These are phyloP conservation scores for Acromyrmex charruanus DNA, from an alignment of 1,140 invertebrate genomes.

Conservation along the genomic window DNA sequence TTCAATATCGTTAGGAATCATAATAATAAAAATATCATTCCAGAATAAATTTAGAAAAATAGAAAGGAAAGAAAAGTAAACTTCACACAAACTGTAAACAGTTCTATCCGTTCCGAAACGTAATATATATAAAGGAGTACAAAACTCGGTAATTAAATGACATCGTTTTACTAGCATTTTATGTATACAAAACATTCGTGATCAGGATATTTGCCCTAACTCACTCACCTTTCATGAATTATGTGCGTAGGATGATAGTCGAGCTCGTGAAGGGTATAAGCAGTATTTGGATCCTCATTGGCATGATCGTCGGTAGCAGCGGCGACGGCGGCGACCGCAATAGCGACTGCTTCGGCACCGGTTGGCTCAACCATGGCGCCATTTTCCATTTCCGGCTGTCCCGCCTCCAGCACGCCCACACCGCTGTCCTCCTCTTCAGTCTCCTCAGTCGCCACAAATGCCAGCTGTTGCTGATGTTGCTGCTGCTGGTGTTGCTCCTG, in stretches of 20 bases:
- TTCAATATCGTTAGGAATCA: background rate
- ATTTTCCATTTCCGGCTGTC: conserved; percentile 85
- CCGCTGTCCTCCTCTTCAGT: conserved; percentile 79
- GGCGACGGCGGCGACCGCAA: conserved; percentile 67
- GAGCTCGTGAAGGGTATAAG: conserved; percentile 75
- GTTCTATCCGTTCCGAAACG: background rate
- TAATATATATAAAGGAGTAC: background rate
- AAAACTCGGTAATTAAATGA: background rate
- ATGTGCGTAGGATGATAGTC: conserved; percentile 73
- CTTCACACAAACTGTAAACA: background rate
- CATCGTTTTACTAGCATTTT: background rate
- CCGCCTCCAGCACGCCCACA: conserved; percentile 85
- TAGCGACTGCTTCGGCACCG: conserved; percentile 70
- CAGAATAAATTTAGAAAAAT: background rate
- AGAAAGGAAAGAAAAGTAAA: background rate
- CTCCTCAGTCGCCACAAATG: conserved; percentile 78
- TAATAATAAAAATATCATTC: background rate
- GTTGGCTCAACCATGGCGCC: conserved; percentile 80
- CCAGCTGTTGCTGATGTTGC: conserved; percentile 57
- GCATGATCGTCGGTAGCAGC: conserved; percentile 71
- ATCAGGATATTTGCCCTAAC: background rate
- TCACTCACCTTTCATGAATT: conserved; percentile 77
- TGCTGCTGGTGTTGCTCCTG: conserved; percentile 43
- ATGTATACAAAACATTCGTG: background rate
- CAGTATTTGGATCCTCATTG: conserved; percentile 65